phyloP scores from a whole-genome alignment of 2,797 vertebrate genomes.

The Anguilla obscura region DNA sequence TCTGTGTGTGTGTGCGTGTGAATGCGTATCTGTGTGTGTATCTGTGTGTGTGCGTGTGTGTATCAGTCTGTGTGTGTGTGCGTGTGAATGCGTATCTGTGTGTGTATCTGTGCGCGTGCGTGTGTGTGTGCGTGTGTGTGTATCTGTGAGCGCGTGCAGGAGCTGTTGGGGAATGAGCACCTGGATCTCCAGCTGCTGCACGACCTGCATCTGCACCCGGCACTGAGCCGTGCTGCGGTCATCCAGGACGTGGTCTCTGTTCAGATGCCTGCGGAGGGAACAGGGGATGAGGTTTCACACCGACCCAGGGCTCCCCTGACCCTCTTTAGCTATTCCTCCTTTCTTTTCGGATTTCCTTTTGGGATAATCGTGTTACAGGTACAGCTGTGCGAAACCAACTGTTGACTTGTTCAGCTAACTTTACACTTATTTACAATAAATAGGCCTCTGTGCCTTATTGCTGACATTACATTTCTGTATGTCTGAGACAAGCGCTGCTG shows the following conservation, averaged over 20 bases:
- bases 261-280: conserved; percentile 84
- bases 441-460: neutral
- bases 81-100: conserved; percentile 6
- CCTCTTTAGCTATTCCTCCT: neutral
- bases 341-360: neutral
- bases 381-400: neutral
- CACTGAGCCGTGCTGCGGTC: conserved; percentile 98
- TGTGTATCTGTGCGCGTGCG: neutral
- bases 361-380: neutral
- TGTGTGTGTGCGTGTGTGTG: neutral
- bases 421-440: neutral
- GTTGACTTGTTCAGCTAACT: neutral
- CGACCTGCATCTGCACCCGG: conserved; percentile 99
- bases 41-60: neutral
- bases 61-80: neutral
- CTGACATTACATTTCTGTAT: neutral
- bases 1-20: too few relatives aligned
- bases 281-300: neutral
- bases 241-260: conserved; percentile 95
- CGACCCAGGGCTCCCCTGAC: neutral
- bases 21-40: neutral
- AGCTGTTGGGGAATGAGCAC: conserved; percentile 58
- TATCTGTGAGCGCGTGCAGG: neutral
- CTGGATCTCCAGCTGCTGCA: conserved; percentile 99
- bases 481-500: neutral